Base-by-base conservation (phyloP, 92 coral and sea anemone genomes). In the Isaurus tuberculatus region DNA sequence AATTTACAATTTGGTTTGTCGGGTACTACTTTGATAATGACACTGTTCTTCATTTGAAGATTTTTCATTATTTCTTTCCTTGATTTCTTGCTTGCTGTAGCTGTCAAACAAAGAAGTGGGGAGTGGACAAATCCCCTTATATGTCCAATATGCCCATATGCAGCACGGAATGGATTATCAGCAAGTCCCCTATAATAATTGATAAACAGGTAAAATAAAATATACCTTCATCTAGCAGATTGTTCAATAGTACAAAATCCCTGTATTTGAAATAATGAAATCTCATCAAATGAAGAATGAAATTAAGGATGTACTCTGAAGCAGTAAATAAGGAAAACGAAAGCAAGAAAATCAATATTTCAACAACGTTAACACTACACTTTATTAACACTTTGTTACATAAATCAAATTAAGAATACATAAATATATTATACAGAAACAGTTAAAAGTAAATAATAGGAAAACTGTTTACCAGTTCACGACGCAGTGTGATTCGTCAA, bases 71-170 rank as follows among this genome's bases (percentile, higher is more conserved):
- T 34, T 67, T 48, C 57, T 48, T 48, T 48, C 17, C 83, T 85
- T 34, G 83, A 32, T 49, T 73, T 85, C 43, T 27, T 63, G 51
- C 78, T 40, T 14, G 84, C 75, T 13, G 83, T 85, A 20, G 88
- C 88, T 73, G 88, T 84, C 75, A 84, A 53, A 61, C 88, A 85
- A 36, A 75, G 61, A 4, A 85, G 25, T 19, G 84, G 83, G 42
- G 65, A 64, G 40, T 61, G 57, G 33, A 75, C 78, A 65, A 66
- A 74, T 37, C 83, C 78, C 30, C 75, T 29, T 43, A 85, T 36
- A 33, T 75, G 34, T 31, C 88, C 83, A 74, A 75, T 64, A 53
- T 65, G 63, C 49, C 77, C 84, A 75, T 75, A 65, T 30, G 88
- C 75, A 23, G 43, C 75, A 22, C 78, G 70, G n/a, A 85, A 85